Base-by-base conservation (phyloP, 1,140 invertebrate species). In the Archegozetes longisetosus region DNA sequence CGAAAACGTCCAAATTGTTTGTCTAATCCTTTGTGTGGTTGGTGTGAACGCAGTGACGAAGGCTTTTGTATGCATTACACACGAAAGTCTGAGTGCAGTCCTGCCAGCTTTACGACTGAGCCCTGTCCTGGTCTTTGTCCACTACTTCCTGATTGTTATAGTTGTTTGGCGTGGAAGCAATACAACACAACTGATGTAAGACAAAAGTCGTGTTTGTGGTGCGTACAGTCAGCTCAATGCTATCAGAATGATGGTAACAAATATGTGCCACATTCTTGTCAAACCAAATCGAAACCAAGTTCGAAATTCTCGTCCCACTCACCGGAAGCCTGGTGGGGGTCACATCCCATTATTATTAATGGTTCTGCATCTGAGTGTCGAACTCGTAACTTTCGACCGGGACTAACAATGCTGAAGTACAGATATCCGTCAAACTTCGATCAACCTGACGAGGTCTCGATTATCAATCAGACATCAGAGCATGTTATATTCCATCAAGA, bases 111-210 rank as follows among this genome's bases (percentile, higher is more conserved):
- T 17, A 13, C 24, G 13, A 22, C 14, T 47, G 9, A 28, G 9
- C 22, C 6, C 84, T 94, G 89, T 73, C 85, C 85, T 0, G 87
- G 88, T 0, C 81, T 94, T 29, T 96, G 90, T 75, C 82, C 84
- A 0, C 82, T 84, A 0, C 73, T 95, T 2, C 81, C 81, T 1
- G 85, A 88, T 70, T 95, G 92, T 70, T 84, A 89, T 66, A 82
- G 88, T 0, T 95, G 92, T 72, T 73, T 89, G 26, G 62, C 58
- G n/a, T n/a, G n/a, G n/a, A n/a, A n/a, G n/a, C n/a, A n/a, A n/a
- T n/a, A n/a, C 26, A 62, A 65, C 47, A 46, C 53, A 49, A 63
- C 61, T 58, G 62, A 27, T 58, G 61, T 62, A 46, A 27, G 23
- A 20, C 32, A 58, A n/a, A 54, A 56, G 50, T 58, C 57, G 84